Base-by-base conservation (phyloP, 2,888 invertebrate genomes). In the Halictus ligatus region DNA sequence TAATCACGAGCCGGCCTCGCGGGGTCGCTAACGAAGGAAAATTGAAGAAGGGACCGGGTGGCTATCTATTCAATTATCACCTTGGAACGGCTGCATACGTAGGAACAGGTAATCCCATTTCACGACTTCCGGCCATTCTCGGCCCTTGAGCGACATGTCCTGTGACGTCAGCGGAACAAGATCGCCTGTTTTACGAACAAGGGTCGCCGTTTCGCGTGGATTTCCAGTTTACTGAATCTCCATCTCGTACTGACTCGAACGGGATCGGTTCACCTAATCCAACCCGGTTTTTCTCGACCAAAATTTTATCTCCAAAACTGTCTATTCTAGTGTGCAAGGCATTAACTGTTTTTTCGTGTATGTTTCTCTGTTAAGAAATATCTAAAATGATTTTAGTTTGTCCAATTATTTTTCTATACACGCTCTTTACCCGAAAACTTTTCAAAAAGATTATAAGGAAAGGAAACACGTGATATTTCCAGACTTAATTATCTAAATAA, bases 1-100 rank as follows among this genome's bases (percentile, higher is more conserved):
- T 25, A 10, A 25, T 15, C 71, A 58, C 6, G 48, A 12, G 29
- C 40, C 12, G 48, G 54, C 15, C 64, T 48, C 48, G 78, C 64
- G 12, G 64, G 43, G 71, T 15, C 67, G 79, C 71, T 89, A 91
- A 91, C 89, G 91, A 91, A 91, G 89, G 89, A 91, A 89, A 88
- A 90, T 91, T 91, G 90, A 89, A 89, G 90, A 80, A 89, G 87
- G 82, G 85, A 81, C 77, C 87, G 89, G 54, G 29, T 50, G 90
- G 88, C 92, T 95, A 94, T 95, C 94, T 95, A 94, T 94, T 94
- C 94, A 95, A 94, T 95, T 95, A 95, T 95, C 94, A 94, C 94
- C 92, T 94, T 86, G 90, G 90, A 87, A 92, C 92, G 89, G 92
- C 92, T 89, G 91, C 93, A 89, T 91, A 92, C 91, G 86, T 92